Conservation (phyloP, 2,888 invertebrate species). For the Brachycybe producta region DNA sequence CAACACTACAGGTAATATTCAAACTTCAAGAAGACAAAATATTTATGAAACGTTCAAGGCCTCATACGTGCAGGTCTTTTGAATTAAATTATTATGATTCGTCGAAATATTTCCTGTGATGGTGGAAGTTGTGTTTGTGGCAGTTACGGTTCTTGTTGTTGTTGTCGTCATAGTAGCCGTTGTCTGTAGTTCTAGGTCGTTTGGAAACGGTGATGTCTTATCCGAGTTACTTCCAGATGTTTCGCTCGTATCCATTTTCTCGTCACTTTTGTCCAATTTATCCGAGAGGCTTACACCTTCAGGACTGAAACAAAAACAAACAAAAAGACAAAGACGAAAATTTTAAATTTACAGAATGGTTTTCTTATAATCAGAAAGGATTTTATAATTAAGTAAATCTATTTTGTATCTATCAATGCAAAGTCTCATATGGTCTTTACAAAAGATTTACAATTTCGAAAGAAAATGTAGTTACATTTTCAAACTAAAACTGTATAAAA, state of each 20-base stretch:
- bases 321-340: too few relatives aligned
- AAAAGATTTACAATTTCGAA: too few relatives aligned
- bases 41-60: too few relatives aligned
- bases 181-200: slow-evolving; percentile 8
- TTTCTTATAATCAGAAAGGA: not conserved
- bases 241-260: slow-evolving; percentile 21
- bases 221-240: slow-evolving; percentile 16
- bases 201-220: slow-evolving; percentile 14
- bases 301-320: slow-evolving; percentile 10
- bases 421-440: too few relatives aligned
- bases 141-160: not conserved
- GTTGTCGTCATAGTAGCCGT: slow-evolving; percentile 1
- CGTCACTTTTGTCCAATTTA: slow-evolving; percentile 19
- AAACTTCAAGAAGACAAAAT: too few relatives aligned
- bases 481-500: too few relatives aligned
- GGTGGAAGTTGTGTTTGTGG: not conserved
- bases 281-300: slow-evolving; percentile 16
- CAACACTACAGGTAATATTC: not conserved
- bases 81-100: too few relatives aligned
- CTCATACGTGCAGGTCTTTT: too few relatives aligned
- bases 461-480: too few relatives aligned
- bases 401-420: not conserved
- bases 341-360: not conserved
- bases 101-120: too few relatives aligned
- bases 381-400: not conserved